Evolutionary conservation across 2,113 vertebrate genomes (phyloP), one percentile per base, ranked within the genome.

Genomic region (Pogona vitticeps): DNA sequence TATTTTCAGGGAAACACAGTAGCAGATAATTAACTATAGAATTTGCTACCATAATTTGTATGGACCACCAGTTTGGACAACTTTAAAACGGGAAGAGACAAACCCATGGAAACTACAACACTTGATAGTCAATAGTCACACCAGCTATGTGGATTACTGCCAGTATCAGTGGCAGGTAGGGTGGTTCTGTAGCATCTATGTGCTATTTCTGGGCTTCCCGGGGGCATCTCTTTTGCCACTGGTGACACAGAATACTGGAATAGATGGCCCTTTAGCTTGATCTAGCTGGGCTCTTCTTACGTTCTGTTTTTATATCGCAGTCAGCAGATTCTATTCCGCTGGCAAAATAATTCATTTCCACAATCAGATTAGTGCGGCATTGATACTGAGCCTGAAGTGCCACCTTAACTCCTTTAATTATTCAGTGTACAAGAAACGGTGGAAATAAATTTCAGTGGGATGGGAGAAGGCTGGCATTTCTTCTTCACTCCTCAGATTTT

Each of bases 281-380:
- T 6, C 73, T 40, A 31, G 40, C 14, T 12, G 73, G 40, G 40
- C 23, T 52, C 42, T 52, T 76, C 42, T 76, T 52, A 79, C 83
- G 87, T 91, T 92, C 80, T 87, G 73, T 73, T 88, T 93, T 94
- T 93, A 88, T 88, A 92, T 88, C 89, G 93, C 90, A 88, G 91
- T 89, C 91, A 91, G 91, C 52, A n/a, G 81, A 92, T 88, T 90
- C 92, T 89, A 76, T 94, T 86, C 70, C 38, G 56, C 86, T 76
- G 86, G 78, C 91, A 93, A 95, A 14, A 93, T 92, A 95, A 92
- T 95, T 94, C 28, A 93, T 92, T 93, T 91, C 76, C 90, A 76
- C 93, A 93, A 95, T 93, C 93, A 94, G 93, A 95, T 95, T 95
- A 95, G 82, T 90, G 84, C 68, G 89, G 92, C 90, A 93, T 94